Evolutionary conservation across 2,113 vertebrate species (phyloP).

Genomic region (Brienomyrus longianalis): DNA sequence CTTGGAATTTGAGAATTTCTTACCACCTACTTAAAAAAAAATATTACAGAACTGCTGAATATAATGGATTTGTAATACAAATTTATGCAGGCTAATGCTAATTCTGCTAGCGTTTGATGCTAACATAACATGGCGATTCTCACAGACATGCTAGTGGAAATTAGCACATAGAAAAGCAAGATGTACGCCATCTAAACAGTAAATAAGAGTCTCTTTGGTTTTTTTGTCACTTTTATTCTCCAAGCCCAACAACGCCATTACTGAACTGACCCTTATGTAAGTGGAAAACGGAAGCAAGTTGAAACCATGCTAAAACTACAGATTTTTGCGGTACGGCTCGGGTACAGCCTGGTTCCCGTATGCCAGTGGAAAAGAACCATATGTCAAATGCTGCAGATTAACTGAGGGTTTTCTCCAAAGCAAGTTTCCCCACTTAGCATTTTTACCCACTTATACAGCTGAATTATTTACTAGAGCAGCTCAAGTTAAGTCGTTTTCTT

Average conservation of each 20-base stretch:
- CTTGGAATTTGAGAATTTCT: not conserved
- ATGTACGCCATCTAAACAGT: not conserved
- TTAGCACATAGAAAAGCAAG: not conserved
- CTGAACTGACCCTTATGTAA: not conserved
- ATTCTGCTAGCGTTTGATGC: not conserved
- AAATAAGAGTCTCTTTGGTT: not conserved
- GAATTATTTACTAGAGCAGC: slow-evolving; percentile 29
- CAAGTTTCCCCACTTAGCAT: not conserved
- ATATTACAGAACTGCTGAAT: not conserved
- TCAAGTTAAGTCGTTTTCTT: not conserved
- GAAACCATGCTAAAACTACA: not conserved
- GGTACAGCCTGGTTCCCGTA: not conserved
- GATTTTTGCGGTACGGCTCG: not conserved
- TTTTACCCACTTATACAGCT: not conserved
- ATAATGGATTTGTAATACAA: not conserved
- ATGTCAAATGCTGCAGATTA: not conserved
- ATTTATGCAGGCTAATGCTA: not conserved
- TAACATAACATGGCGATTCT: not conserved
- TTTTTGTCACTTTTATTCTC: not conserved
- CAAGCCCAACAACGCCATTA: not conserved
- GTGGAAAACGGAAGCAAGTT: not conserved
- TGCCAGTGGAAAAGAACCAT: not conserved
- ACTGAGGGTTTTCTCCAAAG: not conserved
- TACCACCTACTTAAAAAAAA: not conserved
- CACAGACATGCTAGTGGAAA: not conserved